These are phyloP conservation scores for Phoebastria nigripes DNA, from an alignment of 2,797 vertebrate species.

Conservation along the genomic window DNA sequence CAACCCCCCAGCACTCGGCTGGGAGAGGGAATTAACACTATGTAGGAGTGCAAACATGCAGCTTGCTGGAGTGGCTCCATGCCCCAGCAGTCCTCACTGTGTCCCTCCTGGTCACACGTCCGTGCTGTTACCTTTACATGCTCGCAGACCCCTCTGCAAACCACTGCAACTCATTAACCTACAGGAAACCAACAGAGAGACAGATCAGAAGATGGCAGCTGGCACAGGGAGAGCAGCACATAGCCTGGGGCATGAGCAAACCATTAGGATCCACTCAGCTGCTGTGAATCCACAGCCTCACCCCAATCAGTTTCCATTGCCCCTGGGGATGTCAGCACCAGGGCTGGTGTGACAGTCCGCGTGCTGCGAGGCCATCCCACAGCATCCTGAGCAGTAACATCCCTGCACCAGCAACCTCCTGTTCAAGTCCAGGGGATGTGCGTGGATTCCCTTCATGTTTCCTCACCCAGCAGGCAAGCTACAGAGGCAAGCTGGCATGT, in stretches of 20 bases:
- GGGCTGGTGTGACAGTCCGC: neutral
- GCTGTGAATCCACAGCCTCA: neutral
- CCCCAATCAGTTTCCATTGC: neutral
- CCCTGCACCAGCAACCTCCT: neutral
- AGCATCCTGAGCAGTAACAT: neutral
- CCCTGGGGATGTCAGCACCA: neutral
- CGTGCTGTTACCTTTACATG: rapidly evolving
- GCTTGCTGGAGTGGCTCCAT: neutral
- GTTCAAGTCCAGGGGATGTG: neutral
- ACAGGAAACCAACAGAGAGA: neutral
- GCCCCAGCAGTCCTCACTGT: neutral
- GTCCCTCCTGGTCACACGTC: neutral
- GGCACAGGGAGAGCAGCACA: neutral
- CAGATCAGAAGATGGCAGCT: neutral
- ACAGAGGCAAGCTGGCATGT: rapidly evolving
- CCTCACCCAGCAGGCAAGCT: neutral
- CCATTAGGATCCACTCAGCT: neutral
- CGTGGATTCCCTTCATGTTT: neutral
- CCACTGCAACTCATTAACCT: neutral
- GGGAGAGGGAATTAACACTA: neutral
- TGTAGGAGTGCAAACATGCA: rapidly evolving
- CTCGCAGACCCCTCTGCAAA: neutral
- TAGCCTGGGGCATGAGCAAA: neutral
- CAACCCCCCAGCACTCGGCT: neutral
- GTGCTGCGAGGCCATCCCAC: neutral